Percentiles rank a stretch among this genome's conserved stretches.
Conservation (phyloP, 2,113 vertebrate species). For the Pipa parva region DNA sequence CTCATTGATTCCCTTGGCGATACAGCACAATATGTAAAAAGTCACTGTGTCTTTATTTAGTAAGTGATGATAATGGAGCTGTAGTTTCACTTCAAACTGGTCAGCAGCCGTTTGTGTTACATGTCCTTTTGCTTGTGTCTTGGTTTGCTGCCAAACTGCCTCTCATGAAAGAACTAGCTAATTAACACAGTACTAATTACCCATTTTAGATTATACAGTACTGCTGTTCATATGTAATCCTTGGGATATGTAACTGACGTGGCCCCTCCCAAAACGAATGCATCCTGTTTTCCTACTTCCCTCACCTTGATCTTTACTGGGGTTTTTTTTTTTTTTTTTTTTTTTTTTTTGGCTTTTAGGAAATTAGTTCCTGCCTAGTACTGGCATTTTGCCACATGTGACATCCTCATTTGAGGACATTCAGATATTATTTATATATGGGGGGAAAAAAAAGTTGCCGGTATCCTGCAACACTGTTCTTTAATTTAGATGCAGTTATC, state of each 20-base stretch:
- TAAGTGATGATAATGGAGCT: neutral
- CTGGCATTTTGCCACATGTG: slow-evolving; percentile 13
- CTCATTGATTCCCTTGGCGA: no score
- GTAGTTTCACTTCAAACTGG: neutral
- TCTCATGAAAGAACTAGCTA: slow-evolving; percentile 82
- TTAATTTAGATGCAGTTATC: no score
- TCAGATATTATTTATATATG: neutral
- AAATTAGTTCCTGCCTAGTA: slow-evolving; percentile 11
- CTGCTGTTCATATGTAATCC: slow-evolving; percentile 84
- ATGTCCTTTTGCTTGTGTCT: slow-evolving; percentile 58
- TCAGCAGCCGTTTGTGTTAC: neutral
- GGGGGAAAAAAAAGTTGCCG: neutral
- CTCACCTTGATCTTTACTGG: slow-evolving; percentile 50
- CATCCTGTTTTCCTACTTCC: slow-evolving; percentile 41
- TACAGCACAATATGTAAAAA: no score
- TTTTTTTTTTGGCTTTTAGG: neutral
- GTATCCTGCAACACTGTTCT: no score
- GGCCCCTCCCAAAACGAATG: slow-evolving; percentile 51
- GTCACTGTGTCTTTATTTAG: no score
- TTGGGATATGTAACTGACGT: slow-evolving; percentile 69
- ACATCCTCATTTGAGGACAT: neutral
- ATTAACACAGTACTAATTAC: slow-evolving; percentile 99
- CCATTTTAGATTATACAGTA: slow-evolving; percentile 96
- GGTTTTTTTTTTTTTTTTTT: no score
- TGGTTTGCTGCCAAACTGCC: slow-evolving; percentile 75